Evolutionary conservation across 1,140 invertebrate species (phyloP).

Genomic region (Apis dorsata): DNA sequence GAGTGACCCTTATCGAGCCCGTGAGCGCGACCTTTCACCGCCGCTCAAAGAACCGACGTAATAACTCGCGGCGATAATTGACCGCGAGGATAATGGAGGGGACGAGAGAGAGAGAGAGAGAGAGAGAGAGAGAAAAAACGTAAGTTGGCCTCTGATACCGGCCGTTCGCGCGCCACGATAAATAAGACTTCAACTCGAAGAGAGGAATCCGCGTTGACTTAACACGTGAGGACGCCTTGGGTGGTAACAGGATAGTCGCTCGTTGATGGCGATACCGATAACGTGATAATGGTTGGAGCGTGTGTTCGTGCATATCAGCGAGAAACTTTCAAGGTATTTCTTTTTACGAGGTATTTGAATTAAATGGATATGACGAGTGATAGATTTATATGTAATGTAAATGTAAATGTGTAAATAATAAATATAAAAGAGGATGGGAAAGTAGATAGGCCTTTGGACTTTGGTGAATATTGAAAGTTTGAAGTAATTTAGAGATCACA

Average conservation of each 20-base stretch:
- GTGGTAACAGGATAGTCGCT: slow-evolving; percentile 66
- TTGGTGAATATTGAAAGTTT: no score
- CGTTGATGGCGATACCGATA: slow-evolving; percentile 48
- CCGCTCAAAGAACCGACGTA: slow-evolving; percentile 68
- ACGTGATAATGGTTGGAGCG: neutral
- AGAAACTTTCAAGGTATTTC: no score
- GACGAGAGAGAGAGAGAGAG: neutral
- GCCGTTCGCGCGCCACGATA: slow-evolving; percentile 61
- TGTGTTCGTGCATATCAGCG: no score
- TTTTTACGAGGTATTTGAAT: no score
- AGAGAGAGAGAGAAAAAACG: neutral
- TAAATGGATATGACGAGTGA: no score
- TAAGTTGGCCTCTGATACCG: slow-evolving; percentile 42
- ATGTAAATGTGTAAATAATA: no score
- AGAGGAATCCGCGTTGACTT: slow-evolving; percentile 47
- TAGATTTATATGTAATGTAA: no score
- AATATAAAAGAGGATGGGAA: no score
- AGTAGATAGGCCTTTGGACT: no score
- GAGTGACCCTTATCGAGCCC: slow-evolving; percentile 68
- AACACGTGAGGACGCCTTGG: slow-evolving; percentile 61
- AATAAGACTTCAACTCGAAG: slow-evolving; percentile 69
- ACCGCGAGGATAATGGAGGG: slow-evolving; percentile 27
- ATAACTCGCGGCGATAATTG: slow-evolving; percentile 71
- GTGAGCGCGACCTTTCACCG: slow-evolving; percentile 66
- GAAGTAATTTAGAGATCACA: no score